Evolutionary conservation across 2,797 vertebrate species (phyloP), one percentile per base, ranked within the genome.

Genomic region (Propithecus perrieri): DNA sequence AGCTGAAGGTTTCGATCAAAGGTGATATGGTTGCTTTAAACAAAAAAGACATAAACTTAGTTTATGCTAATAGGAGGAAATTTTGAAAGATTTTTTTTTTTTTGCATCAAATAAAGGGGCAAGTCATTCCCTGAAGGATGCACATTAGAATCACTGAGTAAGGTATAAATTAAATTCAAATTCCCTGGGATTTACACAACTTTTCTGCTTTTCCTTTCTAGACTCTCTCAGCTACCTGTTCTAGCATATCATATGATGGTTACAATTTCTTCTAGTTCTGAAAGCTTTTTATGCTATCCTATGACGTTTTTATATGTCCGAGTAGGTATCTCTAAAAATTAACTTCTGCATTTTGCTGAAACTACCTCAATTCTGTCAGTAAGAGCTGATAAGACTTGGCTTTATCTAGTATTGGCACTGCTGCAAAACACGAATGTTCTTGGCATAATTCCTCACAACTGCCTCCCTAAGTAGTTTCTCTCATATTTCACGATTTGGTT

Each of bases 401-500:
- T 92, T 83, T 43, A 48, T 55, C 14, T 43, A 20, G 15, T 15
- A 7, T n/a, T 57, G 83, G 53, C 33, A 59, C 15, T 69, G 43
- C 35, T 14, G 38, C 33, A 57, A 57, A 75, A 43, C 41, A 22
- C 0, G 0, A 10, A 89, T 28, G 55, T 81, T 61, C 30, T 79
- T 24, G 94, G 94, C 24, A 5, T 69, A 69, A 85, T 85, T 98
- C 85, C 94, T 96, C 97, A 96, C 75, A 97, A 35, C 26, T 95
- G 85, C 61, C 92, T 98, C 90, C 24, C 24, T 93, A 76, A 59
- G 92, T 14, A 94, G 67, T 96, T 87, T 76, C 85, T 80, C 86
- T 46, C 28, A 94, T 97, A 91, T 98, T 98, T 98, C 94, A 96
- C 91, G 97, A 98, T 96, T 98, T 98, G 93, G 98, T 97, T 96